These are phyloP conservation scores for Penaeus japonicus DNA, from an alignment of 1,140 invertebrate species.

Conservation along the genomic window DNA sequence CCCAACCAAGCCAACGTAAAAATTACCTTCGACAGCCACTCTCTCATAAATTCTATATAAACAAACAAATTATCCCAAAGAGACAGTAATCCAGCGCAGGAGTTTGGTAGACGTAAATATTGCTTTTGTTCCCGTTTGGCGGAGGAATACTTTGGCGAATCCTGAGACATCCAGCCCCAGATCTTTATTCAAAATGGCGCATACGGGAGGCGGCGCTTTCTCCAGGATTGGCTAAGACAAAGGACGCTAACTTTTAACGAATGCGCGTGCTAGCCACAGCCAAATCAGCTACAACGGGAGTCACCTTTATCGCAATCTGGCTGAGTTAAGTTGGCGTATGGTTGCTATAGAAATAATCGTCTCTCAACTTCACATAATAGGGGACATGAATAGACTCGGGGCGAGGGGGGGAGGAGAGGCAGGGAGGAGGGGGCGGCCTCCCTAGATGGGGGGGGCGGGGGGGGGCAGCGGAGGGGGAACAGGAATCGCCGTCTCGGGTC, in stretches of 20 bases:
- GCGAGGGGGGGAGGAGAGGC: neutral
- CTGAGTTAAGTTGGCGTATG: neutral
- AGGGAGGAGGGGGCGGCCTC: neutral
- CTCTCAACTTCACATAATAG: conserved; percentile 23
- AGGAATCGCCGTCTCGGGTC: conserved; percentile 32
- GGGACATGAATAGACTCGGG: conserved; percentile 25
- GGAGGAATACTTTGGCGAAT: conserved; percentile 18
- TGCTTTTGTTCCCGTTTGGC: neutral
- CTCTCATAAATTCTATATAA: neutral
- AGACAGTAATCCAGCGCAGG: neutral
- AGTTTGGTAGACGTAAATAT: conserved; percentile 14
- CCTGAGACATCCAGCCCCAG: neutral
- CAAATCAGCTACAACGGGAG: neutral
- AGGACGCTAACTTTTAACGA: neutral
- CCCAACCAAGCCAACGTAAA: neutral
- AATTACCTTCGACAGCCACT: neutral
- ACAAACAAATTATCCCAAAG: conserved; percentile 17
- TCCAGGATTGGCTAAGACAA: neutral
- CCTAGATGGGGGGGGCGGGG: neutral
- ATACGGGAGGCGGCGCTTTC: neutral
- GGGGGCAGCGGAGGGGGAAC: conserved; percentile 15
- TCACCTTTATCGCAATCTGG: neutral
- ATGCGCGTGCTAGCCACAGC: neutral
- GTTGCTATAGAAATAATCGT: conserved; percentile 40
- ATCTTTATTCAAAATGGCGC: conserved; percentile 14